Evolutionary conservation across 2,888 invertebrate genomes (phyloP), one percentile per base, ranked within the genome.

Genomic region (Cryptocheilus praepositus): DNA sequence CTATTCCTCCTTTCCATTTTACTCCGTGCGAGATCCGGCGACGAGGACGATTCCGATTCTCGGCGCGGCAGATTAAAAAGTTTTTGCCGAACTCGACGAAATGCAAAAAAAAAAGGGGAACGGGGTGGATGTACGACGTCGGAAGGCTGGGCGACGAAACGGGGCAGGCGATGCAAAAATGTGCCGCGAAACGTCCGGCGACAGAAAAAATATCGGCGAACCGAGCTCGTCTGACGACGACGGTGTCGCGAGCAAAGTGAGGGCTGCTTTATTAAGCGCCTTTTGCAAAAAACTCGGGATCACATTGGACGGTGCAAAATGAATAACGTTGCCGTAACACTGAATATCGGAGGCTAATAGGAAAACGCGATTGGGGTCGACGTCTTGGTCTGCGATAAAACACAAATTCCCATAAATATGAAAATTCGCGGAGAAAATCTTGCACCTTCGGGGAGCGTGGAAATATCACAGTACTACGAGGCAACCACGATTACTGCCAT

Each of bases 21-120:
- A 36, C 36, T 36, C 36, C 4, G 70, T 57, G 19, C 61, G 58
- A 43, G 52, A 22, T 5, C 18, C 11, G 16, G 52, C 46, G 54
- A 55, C 49, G 28, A 36, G 36, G 36, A 49, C 19, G 16, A 43
- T 61, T 57, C 62, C 65, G 52, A 53, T 55, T 61, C 57, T 54
- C 65, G 66, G 16, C 63, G 76, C 70, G 76, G 71, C 61, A 83
- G 84, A 85, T 85, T 85, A 84, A 85, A 83, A 85, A 82, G 80
- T 82, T 82, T 80, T 81, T 81, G 79, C 62, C 75, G 64, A 76
- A 75, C 74, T 64, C 68, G 67, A 64, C 67, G 65, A 73, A 73
- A 76, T 73, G 75, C 70, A 63, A 75, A 73, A 66, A 63, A 75
- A 73, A 66, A 76, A 79, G 55, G 19, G 22, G 46, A 57, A 16